Base-by-base conservation (phyloP, 2,888 invertebrate species). In the Lasioglossum vierecki region DNA sequence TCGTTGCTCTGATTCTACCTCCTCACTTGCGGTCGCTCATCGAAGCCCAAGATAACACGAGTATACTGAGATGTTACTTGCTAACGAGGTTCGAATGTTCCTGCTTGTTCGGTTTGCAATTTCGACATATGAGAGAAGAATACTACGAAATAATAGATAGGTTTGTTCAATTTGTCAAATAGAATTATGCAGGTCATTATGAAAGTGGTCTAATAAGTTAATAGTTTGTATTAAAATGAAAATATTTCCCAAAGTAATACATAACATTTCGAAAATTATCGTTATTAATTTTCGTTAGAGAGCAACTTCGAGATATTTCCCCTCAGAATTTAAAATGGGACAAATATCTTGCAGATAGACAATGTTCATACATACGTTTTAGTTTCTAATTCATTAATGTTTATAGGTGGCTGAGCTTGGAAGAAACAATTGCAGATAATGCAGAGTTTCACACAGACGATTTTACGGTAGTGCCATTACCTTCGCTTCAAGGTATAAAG, bases 391-490 rank as follows among this genome's bases (percentile, higher is more conserved):
- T 60, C 3, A 73, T 63, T 11, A 63, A 39, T 41, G 22, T 35
- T 66, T 78, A 76, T 41, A 94, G 94, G 18, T 97, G 96, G 96
- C 95, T 96, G 80, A 80, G 95, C 68, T 87, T 96, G 18, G 96
- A 97, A 72, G 93, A 94, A 26, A 95, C 96, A 92, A 93, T 97
- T 44, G 95, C 95, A 18, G 91, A 90, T 77, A 91, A 93, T 86
- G 88, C 93, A 4, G 96, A 96, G 92, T 96, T 96, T 89, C 93
- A 94, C 88, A 93, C 88, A 77, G 94, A 96, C 84, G 96, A 96
- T 85, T 97, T 97, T 89, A 95, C 96, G 1, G 96, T 96, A 2
- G 96, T 96, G 35, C 89, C 95, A 41, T 96, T 96, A 90, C 95
- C 96, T 0, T 96, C 96, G 88, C 93, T 96, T 0, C 92, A 93